A percentile compares a stretch with the other conserved stretches of the same genome.
These are phyloP conservation scores for Acronicta leporina DNA, from an alignment of 2,888 invertebrate genomes.

Conservation along the genomic window DNA sequence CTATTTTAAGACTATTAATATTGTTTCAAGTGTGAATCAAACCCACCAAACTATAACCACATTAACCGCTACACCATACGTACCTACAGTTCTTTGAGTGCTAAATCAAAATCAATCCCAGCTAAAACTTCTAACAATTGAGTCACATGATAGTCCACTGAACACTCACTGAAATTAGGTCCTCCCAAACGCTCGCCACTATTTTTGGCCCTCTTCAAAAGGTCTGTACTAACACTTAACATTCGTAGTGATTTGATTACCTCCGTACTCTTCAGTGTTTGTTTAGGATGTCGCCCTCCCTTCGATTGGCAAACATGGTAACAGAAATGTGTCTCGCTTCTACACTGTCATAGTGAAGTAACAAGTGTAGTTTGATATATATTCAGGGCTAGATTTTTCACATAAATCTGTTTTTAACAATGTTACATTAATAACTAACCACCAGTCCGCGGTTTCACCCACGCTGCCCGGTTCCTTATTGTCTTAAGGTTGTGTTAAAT, in stretches of 20 bases:
- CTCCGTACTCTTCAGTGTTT: constrained; percentile 40
- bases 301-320: constrained; percentile 41
- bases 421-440: too few relatives aligned
- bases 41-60: too few relatives aligned
- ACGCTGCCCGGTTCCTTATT: too few relatives aligned
- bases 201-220: constrained; percentile 20
- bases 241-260: constrained; percentile 56
- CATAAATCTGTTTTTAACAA: too few relatives aligned
- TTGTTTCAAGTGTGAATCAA: too few relatives aligned
- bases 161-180: constrained; percentile 14
- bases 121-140: too few relatives aligned
- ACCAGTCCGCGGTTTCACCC: too few relatives aligned
- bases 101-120: too few relatives aligned
- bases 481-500: too few relatives aligned
- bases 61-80: too few relatives aligned
- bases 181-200: constrained; percentile 1
- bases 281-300: constrained; percentile 50
- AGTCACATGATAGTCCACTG: background rate
- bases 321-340: constrained; percentile 22
- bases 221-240: constrained; percentile 44
- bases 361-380: constrained; percentile 5
- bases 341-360: background rate
- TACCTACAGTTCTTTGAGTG: too few relatives aligned
- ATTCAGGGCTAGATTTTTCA: background rate
- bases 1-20: too few relatives aligned